Evolutionary conservation across 2,113 vertebrate species (phyloP), one percentile per base, ranked within the genome.

Genomic region (Gymnobelideus leadbeateri): DNA sequence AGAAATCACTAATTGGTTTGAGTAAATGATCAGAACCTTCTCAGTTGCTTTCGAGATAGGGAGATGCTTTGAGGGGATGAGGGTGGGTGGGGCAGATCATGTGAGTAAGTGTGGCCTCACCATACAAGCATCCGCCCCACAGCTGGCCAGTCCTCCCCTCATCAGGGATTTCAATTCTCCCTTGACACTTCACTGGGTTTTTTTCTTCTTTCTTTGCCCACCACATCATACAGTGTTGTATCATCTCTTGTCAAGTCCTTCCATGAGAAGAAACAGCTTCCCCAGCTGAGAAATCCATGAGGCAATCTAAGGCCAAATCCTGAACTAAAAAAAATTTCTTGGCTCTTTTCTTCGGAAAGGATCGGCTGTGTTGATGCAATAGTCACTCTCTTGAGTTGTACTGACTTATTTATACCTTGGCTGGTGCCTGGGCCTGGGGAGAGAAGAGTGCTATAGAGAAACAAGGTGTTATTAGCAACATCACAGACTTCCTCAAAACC

Each of bases 161-260:
- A 90, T 50, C 46, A 90, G 89, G 9, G 89, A 90, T 51, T 90
- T 50, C 47, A 49, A 84, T 7, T 90, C 47, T 90, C 25, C 49
- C 28, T 90, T 90, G 46, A 49, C 47, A 50, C 47, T 2, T 24
- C 5, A 51, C 47, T 43, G 21, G 89, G 25, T 5, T 84, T 84
- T 84, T 31, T 91, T 91, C 52, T 25, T 47, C 37, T 96, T 96
- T 0, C 0, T 68, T 51, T 0, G 0, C 91, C 84, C 94, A 94
- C 91, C 96, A 51, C 94, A 94, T 96, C 92, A 89, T 92, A 54
- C 95, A 52, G 55, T 10, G 25, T 51, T 0, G 91, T 93, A 94
- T 97, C 92, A 3, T 31, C 93, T 97, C 95, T 96, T 93, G 53
- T 98, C 98, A 98, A 97, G 97, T 97, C 25, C 0, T 94, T 97